Percentiles rank a stretch among this genome's conserved stretches.
phyloP scores from a whole-genome alignment of 2,113 vertebrate species.

The Cyprinodon variegatus region DNA sequence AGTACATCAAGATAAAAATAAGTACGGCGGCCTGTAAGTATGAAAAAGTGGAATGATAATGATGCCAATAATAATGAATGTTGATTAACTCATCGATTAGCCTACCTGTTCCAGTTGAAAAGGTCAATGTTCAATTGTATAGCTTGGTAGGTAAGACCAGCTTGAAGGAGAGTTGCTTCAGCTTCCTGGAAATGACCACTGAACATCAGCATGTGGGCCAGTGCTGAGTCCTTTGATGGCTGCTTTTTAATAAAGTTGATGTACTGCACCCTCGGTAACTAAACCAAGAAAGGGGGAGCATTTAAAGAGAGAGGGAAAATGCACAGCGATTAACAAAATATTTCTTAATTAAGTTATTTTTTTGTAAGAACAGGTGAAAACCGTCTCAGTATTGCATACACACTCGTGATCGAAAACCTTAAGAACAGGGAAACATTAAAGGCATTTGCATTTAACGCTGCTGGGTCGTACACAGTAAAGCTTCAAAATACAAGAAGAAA shows the following conservation, averaged over 20 bases:
- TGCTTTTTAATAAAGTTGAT: constrained; percentile 92
- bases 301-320: not conserved
- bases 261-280: constrained; percentile 94
- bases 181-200: constrained; percentile 92
- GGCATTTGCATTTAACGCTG: not conserved
- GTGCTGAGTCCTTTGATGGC: constrained; percentile 90
- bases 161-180: constrained; percentile 87
- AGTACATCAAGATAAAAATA: not conserved
- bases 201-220: constrained; percentile 91
- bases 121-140: constrained; percentile 92
- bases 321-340: not conserved
- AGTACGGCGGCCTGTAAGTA: too few species aligned
- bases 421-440: not conserved
- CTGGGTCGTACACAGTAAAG: not conserved
- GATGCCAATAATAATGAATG: too few species aligned
- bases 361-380: not conserved
- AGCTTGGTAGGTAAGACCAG: constrained; percentile 91
- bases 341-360: not conserved
- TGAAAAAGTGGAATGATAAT: too few species aligned
- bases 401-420: not conserved
- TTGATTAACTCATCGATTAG: not conserved
- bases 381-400: not conserved
- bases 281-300: constrained; percentile 2
- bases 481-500: not conserved
- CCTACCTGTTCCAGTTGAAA: constrained; percentile 96